Conservation (phyloP, 2,113 vertebrate species). For the Corythoichthys haematopterus region DNA sequence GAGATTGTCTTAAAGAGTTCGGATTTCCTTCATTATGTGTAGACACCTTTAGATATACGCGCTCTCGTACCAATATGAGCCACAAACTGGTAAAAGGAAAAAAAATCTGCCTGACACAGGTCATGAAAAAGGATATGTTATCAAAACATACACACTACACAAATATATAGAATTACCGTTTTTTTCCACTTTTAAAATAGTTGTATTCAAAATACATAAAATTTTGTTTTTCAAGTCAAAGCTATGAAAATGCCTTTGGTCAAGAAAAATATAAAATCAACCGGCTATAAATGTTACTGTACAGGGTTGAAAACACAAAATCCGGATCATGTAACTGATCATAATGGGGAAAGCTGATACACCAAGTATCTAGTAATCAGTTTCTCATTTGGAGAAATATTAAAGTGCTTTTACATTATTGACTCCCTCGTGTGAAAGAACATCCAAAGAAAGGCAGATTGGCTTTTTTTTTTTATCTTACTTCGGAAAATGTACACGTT, state of each 20-base stretch:
- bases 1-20: slow-evolving; percentile 27
- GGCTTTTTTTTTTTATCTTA: slow-evolving; percentile 40
- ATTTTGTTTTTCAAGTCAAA: slow-evolving; percentile 64
- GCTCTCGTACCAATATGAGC: slow-evolving; percentile 42
- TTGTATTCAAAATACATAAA: slow-evolving; percentile 68
- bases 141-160: slow-evolving; percentile 39
- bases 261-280: slow-evolving; percentile 76
- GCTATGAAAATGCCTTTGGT: slow-evolving; percentile 74
- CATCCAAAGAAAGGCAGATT: slow-evolving; percentile 69
- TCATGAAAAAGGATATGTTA: slow-evolving; percentile 45
- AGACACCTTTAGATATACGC: slow-evolving; percentile 17
- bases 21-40: slow-evolving; percentile 7
- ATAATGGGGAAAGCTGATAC: slow-evolving; percentile 79
- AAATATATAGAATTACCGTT: slow-evolving; percentile 33
- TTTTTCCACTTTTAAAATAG: slow-evolving; percentile 61
- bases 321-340: slow-evolving; percentile 98
- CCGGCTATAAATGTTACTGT: slow-evolving; percentile 64
- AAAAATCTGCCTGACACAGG: slow-evolving; percentile 41
- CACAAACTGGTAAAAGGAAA: slow-evolving; percentile 40
- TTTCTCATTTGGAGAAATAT: slow-evolving; percentile 79
- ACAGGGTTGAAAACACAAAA: slow-evolving; percentile 65
- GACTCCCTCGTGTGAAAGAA: slow-evolving; percentile 72
- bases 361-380: slow-evolving; percentile 83
- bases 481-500: slow-evolving; percentile 36
- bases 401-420: slow-evolving; percentile 96